Conservation (phyloP, 2,797 vertebrate species). For the Delichon dasypus region DNA sequence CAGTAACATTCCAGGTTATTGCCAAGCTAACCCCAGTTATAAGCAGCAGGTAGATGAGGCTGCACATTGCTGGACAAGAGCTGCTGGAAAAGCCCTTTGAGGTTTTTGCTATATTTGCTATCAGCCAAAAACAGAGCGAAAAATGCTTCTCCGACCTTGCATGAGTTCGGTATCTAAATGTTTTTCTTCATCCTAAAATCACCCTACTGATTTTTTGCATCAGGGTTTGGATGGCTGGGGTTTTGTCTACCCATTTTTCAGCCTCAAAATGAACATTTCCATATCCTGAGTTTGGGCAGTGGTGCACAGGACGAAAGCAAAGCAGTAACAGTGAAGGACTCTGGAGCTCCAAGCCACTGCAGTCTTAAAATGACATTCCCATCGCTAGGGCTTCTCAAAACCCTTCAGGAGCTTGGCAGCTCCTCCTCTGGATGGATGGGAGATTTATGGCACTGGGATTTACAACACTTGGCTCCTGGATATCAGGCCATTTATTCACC, state of each 20-base stretch:
- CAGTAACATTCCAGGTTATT: background rate
- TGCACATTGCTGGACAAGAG: background rate
- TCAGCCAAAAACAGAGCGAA: background rate
- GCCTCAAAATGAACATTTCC: background rate
- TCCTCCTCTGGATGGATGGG: background rate
- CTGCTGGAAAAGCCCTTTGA: background rate
- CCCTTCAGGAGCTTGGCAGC: background rate
- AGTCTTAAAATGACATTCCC: background rate
- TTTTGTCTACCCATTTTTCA: background rate
- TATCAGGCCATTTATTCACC: background rate
- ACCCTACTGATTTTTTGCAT: background rate
- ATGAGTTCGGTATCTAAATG: background rate
- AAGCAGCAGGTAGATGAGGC: background rate
- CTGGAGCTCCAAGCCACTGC: background rate
- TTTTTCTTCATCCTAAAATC: background rate
- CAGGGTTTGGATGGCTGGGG: background rate
- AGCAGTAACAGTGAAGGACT: background rate
- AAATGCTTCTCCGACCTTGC: background rate
- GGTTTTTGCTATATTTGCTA: background rate
- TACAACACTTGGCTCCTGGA: background rate
- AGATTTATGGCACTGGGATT: background rate
- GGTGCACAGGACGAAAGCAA: background rate
- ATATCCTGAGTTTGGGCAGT: background rate
- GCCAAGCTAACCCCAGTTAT: background rate
- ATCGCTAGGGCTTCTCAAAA: background rate